Base-by-base conservation (phyloP, 2,888 invertebrate species). In the Pyrochroa serraticornis region DNA sequence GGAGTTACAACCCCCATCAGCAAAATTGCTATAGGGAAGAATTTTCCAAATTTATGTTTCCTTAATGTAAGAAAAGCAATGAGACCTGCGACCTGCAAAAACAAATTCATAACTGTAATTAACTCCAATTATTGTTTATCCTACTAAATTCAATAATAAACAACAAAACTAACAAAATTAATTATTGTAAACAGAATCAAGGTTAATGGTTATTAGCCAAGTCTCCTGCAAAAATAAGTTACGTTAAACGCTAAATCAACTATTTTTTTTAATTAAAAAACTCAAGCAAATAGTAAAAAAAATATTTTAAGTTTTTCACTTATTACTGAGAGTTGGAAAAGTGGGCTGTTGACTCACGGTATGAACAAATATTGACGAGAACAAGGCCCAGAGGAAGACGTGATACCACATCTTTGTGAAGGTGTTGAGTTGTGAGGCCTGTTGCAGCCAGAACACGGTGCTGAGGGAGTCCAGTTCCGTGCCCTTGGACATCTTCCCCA, bases 371-470 rank as follows among this genome's bases (percentile, higher is more conserved):
- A 96, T 87, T 46, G 96, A 97, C 8, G 96, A 96, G 78, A 95
- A 93, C 74, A 97, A 83, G 58, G 94, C 93, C 95, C 96, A 97
- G 73, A 97, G 83, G 82, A 97, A 97, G 77, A 97, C 91, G 76
- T 95, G 92, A 80, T 95, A 96, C 96, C 96, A 97, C 92, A 97
- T 97, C 81, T 95, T 95, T 82, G 88, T 82, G 84, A 92, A 88
- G 59, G 87, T 87, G 77, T 87, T 85, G 67, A 89, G 81, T 54
- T 85, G 72, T 66, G 77, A 76, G 49, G 72, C 69, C 63, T 78
- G 75, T 62, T 76, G 75, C 38, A 77, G 68, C 72, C 76, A 73
- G 63, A 79, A 70, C 68, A 77, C 77, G 32, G 72, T 71, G 61
- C 72, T 68, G 61, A 77, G 64, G 53, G 78, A 75, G 62, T 77